Conservation (phyloP, 2,797 vertebrate genomes). For the Moxostoma hubbsi region DNA sequence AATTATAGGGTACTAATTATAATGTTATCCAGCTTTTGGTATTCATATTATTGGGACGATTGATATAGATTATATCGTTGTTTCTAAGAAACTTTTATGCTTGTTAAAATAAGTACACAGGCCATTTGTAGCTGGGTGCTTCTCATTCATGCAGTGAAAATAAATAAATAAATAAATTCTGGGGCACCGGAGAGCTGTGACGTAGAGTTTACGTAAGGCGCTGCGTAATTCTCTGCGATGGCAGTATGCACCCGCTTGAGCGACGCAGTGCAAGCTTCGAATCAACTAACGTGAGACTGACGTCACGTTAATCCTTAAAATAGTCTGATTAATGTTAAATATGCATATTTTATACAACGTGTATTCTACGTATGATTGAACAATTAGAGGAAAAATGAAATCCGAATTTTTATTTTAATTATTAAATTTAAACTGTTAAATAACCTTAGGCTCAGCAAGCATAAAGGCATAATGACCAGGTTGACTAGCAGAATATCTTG, state of each 20-base stretch:
- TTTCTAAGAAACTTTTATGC: slow-evolving; percentile 1
- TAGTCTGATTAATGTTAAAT: background rate
- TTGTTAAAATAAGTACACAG: slow-evolving; percentile 62
- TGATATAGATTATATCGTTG: background rate
- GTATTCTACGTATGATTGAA: too few relatives aligned
- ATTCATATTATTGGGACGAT: background rate
- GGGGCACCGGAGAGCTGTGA: slow-evolving; percentile 84
- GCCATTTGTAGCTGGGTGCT: slow-evolving; percentile 70
- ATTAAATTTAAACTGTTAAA: background rate
- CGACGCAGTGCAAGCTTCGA: slow-evolving; percentile 31
- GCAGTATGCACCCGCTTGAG: slow-evolving; percentile 60
- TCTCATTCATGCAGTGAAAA: slow-evolving; percentile 74
- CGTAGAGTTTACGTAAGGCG: slow-evolving; percentile 77
- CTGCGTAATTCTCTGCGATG: slow-evolving; percentile 70
- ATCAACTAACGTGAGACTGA: slow-evolving; percentile 38
- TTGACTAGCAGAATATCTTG: background rate
- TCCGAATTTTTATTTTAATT: background rate
- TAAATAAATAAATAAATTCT: slow-evolving; percentile 82
- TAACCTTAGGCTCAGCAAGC: background rate
- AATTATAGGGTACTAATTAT: background rate
- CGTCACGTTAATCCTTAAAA: slow-evolving; percentile 47
- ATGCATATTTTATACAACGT: background rate
- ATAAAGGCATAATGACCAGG: too few relatives aligned
- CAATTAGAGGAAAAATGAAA: too few relatives aligned
- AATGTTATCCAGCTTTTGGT: background rate